Conservation (phyloP, 1,140 invertebrate genomes). For the Drosophila pallidifrons region DNA sequence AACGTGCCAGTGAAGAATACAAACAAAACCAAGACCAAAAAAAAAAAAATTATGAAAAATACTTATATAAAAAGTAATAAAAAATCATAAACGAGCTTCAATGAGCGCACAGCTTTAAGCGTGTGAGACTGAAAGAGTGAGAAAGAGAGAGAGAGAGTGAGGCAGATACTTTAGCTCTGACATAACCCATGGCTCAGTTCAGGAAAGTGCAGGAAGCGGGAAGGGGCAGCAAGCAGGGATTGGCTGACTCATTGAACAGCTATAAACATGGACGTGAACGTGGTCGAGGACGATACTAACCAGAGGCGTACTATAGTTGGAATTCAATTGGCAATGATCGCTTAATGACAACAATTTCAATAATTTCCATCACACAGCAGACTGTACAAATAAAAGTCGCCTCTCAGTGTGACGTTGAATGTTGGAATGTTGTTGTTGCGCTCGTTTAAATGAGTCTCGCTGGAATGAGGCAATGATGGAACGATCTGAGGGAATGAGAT, state of each 20-base stretch:
- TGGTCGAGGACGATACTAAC: slow-evolving; percentile 18
- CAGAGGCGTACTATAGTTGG: slow-evolving; percentile 19
- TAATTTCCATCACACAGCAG: slow-evolving; percentile 37
- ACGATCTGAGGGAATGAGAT: slow-evolving; percentile 2
- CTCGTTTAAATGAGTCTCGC: background rate
- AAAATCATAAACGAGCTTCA: slow-evolving; percentile 56
- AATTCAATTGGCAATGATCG: slow-evolving; percentile 58
- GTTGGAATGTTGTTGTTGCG: slow-evolving; percentile 9
- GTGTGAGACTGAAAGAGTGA: background rate
- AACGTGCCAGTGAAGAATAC: slow-evolving; percentile 57
- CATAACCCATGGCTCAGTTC: slow-evolving; percentile 34
- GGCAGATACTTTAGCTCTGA: slow-evolving; percentile 29
- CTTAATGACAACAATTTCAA: slow-evolving; percentile 60
- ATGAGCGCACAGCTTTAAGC: background rate
- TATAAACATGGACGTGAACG: background rate
- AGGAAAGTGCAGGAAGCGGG: background rate
- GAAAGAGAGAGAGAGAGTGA: background rate
- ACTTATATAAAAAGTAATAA: slow-evolving; percentile 23
- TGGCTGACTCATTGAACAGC: slow-evolving; percentile 45
- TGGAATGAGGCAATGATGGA: background rate
- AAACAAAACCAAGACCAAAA: slow-evolving; percentile 10
- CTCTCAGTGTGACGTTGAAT: slow-evolving; percentile 29
- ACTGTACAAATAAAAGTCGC: slow-evolving; percentile 3
- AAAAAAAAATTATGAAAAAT: slow-evolving; percentile 34
- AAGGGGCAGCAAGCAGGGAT: background rate